These are phyloP conservation scores for Himalopsyche tibetana DNA, from an alignment of 2,888 invertebrate genomes.

Conservation along the genomic window DNA sequence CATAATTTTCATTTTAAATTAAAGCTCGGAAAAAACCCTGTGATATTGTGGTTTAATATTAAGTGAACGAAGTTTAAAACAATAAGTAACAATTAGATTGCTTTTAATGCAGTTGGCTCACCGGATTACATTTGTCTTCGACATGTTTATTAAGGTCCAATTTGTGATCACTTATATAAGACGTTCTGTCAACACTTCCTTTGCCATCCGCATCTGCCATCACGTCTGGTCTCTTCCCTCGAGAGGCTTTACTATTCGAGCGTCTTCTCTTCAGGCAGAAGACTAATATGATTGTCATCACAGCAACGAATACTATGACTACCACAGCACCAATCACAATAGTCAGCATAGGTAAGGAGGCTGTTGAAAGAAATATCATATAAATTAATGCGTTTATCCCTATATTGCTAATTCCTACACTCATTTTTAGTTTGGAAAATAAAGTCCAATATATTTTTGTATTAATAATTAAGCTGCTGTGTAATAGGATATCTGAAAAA, in stretches of 20 bases:
- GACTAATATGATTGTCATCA: slow-evolving; percentile 89
- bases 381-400: no score
- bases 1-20: no score
- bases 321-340: slow-evolving; percentile 81
- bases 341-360: not conserved
- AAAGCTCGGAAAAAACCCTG: no score
- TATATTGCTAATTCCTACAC: no score
- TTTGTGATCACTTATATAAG: slow-evolving; percentile 94
- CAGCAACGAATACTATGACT: slow-evolving; percentile 88
- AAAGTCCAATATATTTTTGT: no score
- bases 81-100: no score
- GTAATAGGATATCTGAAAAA: not conserved
- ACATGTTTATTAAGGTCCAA: slow-evolving; percentile 88
- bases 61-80: no score
- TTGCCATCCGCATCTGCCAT: slow-evolving; percentile 69
- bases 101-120: slow-evolving; percentile 70
- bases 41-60: no score
- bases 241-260: slow-evolving; percentile 66
- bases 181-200: slow-evolving; percentile 82
- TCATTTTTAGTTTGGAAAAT: no score
- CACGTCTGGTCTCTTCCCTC: slow-evolving; percentile 79
- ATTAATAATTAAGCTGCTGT: no score
- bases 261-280: slow-evolving; percentile 83
- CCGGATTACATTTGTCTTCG: slow-evolving; percentile 86
- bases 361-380: not conserved